Base-by-base conservation (phyloP, 1,140 invertebrate species). In the Heliconius eleuchia region DNA sequence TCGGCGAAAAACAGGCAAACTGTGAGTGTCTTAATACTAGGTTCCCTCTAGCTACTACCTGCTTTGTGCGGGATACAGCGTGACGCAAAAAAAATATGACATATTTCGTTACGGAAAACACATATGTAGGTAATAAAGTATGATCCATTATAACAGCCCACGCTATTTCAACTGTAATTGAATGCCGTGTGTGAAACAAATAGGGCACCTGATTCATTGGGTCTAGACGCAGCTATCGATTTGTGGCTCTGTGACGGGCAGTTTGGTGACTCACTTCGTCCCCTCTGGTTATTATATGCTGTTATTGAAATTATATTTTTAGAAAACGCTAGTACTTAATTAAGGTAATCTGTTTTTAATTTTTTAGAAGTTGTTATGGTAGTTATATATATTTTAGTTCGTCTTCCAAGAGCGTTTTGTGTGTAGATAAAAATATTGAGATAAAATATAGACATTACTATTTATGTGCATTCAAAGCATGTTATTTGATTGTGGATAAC, bases 201-300 rank as follows among this genome's bases (percentile, higher is more conserved):
- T 74, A 55, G 42, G 72, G 57, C 60, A 70, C 73, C 73, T 79
- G 78, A 79, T 74, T 75, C 78, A 79, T 70, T 60, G 73, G 71
- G 83, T 83, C 83, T 84, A 84, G 83, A 84, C 83, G 78, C 18
- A 27, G 79, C 77, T 83, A 85, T 83, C 80, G 83, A 85, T 83
- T 78, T 75, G 74, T 52, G 73, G 81, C 74, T 77, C 73, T 76
- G 76, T 71, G 74, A 50, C 16, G 78, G 71, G 78, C 77, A 74
- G 78, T 77, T 80, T 66, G 77, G 73, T 81, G 83, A 84, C 74
- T 84, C 83, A 84, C 70, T 13, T 74, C 76, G 73, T 52, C 76
- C 71, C 72, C 72, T 39, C 60, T 30, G 60, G 60, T 66, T 27
- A 16, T 30, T 16, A 18, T 16, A 66, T 27, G 23, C 4, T 27